These are phyloP conservation scores for Trematomus loennbergii DNA, from an alignment of 2,113 vertebrate genomes.

Conservation along the genomic window DNA sequence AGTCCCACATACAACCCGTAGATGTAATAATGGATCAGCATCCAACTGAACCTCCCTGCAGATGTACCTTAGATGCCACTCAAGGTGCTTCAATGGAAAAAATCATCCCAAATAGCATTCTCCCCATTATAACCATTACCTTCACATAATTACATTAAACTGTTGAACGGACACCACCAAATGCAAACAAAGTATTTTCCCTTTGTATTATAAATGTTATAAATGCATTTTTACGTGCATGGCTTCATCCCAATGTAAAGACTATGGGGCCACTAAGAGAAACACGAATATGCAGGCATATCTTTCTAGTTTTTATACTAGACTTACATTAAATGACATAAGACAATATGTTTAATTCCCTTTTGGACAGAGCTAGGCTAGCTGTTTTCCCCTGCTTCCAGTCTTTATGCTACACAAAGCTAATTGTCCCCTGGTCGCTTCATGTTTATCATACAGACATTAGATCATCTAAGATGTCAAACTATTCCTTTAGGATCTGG, in stretches of 20 bases:
- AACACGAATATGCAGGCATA: too few species aligned
- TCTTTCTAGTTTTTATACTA: too few species aligned
- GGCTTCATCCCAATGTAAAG: too few species aligned
- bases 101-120: too few species aligned
- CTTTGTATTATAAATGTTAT: not conserved
- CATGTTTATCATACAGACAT: not conserved
- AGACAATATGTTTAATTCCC: too few species aligned
- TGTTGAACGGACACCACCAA: not conserved
- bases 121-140: not conserved
- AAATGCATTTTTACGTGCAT: not conserved
- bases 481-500: not conserved
- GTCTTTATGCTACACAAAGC: conserved; percentile 5
- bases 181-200: not conserved
- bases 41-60: too few species aligned
- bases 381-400: not conserved
- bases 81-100: too few species aligned
- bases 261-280: too few species aligned
- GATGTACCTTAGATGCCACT: too few species aligned
- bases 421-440: not conserved
- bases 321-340: too few species aligned
- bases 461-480: not conserved
- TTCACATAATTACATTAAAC: not conserved
- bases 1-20: too few species aligned
- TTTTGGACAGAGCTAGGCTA: not conserved
- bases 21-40: too few species aligned